Base-by-base conservation (phyloP, 2,113 vertebrate genomes). In the Sebastes fasciatus region DNA sequence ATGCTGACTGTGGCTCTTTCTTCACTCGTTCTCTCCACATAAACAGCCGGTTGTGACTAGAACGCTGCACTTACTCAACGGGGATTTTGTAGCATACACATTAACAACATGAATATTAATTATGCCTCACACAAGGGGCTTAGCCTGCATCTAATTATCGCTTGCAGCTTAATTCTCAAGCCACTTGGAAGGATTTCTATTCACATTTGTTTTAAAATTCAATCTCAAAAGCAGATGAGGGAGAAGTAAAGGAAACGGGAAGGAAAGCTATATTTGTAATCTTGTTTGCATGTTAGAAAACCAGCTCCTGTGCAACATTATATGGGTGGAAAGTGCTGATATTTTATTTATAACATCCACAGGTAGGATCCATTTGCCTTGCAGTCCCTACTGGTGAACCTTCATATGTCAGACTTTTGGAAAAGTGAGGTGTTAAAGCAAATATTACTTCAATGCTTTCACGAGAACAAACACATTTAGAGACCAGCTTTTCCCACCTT, bases 71-170 rank as follows among this genome's bases (percentile, higher is more conserved):
- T 85, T 89, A 77, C 74, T 79, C 91, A 77, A 49, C 65, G 26
- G 90, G 90, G 93, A 86, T 79, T 34, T 89, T 82, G 62, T 71
- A 89, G 74, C 81, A 75, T 80, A 88, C 89, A 77, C 16, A 17
- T 86, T 80, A 86, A 90, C 77, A 62, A 79, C 82, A 89, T 93
- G 90, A 90, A 92, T 93, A 93, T 90, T 92, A 89, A 93, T 90
- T 77, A 62, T 64, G 75, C 42, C 65, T n/a, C 63, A 51, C 81
- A 88, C 88, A 75, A 57, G 71, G 80, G 87, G 74, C 78, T 77
- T 68, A 48, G 71, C 42, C 45, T 62, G 69, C 74, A 70, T 90
- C 85, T 88, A 74, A 87, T 93, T 85, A 91, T 84, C 72, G 6
- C 76, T 79, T 88, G 65, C 72, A 82, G 77, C 69, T 62, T 75